Evolutionary conservation across 2,888 invertebrate genomes (phyloP).

Genomic region (Heterodera filipjevi): DNA sequence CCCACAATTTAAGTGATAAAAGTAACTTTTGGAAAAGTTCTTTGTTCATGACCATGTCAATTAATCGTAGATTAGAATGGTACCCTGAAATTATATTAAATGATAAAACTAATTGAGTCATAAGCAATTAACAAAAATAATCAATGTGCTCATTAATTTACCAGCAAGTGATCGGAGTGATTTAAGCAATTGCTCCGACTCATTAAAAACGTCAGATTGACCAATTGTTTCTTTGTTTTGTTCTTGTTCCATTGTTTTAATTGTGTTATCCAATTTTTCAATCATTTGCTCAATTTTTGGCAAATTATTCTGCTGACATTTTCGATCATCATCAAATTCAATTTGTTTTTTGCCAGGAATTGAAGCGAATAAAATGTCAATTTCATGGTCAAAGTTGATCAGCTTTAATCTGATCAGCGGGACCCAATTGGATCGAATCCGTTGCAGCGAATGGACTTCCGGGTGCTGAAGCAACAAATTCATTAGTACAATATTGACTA

Average conservation of each 20-base stretch:
- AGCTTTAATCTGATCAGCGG: background rate
- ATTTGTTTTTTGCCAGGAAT: background rate
- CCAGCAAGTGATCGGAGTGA: slow-evolving; percentile 1
- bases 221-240: background rate
- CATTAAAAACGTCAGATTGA: background rate
- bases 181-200: background rate
- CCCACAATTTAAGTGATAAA: slow-evolving; percentile 1
- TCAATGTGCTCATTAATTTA: background rate
- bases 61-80: background rate
- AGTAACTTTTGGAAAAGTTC: background rate
- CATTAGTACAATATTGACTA: too few relatives aligned
- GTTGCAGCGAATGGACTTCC: background rate
- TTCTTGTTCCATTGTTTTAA: background rate
- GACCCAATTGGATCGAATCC: background rate
- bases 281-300: background rate
- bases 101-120: too few relatives aligned
- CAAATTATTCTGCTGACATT: background rate
- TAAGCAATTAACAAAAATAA: background rate
- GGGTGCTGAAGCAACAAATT: background rate
- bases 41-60: background rate
- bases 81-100: too few relatives aligned
- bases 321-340: background rate
- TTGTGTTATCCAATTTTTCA: background rate
- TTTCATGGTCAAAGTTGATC: background rate
- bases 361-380: background rate